These are phyloP conservation scores for Nothoprocta pentlandii DNA, from an alignment of 2,113 vertebrate genomes.

Conservation along the genomic window DNA sequence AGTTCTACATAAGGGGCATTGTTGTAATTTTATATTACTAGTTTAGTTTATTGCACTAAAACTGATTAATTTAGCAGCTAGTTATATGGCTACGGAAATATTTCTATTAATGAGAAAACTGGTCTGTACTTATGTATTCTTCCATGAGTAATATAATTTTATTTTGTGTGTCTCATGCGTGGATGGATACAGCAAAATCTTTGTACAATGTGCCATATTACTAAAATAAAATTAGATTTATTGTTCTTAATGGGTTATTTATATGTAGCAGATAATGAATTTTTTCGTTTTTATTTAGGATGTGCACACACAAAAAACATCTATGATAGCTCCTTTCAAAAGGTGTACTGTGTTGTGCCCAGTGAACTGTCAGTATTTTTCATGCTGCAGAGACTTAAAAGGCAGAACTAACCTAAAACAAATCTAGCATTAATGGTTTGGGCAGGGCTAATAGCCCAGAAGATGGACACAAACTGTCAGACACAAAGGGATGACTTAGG, in stretches of 20 bases:
- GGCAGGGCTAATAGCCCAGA: not conserved
- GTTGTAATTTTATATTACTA: not conserved
- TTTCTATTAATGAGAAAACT: not conserved
- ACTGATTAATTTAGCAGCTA: not conserved
- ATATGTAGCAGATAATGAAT: not conserved
- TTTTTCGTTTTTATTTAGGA: not conserved
- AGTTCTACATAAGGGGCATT: not conserved
- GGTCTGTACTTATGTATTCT: not conserved
- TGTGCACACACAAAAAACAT: not conserved
- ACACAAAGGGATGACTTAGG: not conserved
- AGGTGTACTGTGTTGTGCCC: rapidly evolving
- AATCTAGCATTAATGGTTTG: not conserved
- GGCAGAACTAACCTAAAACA: not conserved
- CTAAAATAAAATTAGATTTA: not conserved
- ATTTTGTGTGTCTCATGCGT: not conserved
- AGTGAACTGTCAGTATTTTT: not conserved
- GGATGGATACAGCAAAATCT: not conserved
- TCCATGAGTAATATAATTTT: not conserved
- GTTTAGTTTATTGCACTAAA: not conserved
- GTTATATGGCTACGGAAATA: not conserved
- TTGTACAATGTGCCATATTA: not conserved
- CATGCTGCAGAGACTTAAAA: not conserved
- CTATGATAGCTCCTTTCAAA: not conserved
- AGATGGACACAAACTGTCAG: not conserved
- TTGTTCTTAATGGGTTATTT: not conserved